These are phyloP conservation scores for Eupithecia abbreviata DNA, from an alignment of 2,888 invertebrate genomes.

Conservation along the genomic window DNA sequence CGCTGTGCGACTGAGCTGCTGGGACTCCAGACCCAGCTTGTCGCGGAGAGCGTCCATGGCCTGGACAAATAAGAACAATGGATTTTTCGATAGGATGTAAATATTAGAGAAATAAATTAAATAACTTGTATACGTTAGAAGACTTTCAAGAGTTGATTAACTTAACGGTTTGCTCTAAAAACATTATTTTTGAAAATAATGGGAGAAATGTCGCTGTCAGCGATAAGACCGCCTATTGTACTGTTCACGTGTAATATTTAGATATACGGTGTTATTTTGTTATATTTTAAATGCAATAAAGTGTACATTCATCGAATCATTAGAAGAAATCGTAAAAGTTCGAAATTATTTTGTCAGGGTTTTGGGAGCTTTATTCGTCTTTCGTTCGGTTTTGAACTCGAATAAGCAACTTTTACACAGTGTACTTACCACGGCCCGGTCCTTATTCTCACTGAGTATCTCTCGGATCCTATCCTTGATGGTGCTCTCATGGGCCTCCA, in stretches of 20 bases:
- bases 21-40: conserved; percentile 88
- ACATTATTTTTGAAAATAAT: background rate
- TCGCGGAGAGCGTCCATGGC: conserved; percentile 90
- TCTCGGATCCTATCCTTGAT: conserved; percentile 92
- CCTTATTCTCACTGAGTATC: conserved; percentile 90
- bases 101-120: background rate
- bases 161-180: too few species aligned
- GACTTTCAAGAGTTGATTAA: too few species aligned
- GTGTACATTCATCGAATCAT: background rate
- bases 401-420: background rate
- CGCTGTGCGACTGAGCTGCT: conserved; percentile 87
- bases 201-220: too few species aligned
- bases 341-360: background rate
- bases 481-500: conserved; percentile 90
- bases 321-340: background rate
- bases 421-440: conserved; percentile 87
- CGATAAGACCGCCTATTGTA: too few species aligned
- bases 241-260: too few species aligned
- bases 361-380: background rate
- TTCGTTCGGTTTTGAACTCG: background rate
- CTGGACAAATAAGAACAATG: conserved; percentile 65
- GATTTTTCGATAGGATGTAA: background rate
- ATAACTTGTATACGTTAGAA: background rate
- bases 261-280: too few species aligned
- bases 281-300: too few species aligned